phyloP scores from a whole-genome alignment of 2,888 invertebrate species.

The Erebia aethiops region DNA sequence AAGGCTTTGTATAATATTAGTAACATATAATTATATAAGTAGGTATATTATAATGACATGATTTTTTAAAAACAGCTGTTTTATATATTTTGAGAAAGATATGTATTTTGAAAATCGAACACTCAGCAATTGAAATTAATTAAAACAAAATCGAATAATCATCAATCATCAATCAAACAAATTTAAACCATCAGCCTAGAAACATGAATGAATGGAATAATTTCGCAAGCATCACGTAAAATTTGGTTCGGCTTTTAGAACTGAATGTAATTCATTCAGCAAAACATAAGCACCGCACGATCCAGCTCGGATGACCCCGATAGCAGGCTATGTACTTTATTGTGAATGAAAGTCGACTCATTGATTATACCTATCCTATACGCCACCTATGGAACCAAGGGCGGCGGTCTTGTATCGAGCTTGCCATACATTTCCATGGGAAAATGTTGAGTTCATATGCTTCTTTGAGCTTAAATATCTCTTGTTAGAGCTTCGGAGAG shows the following conservation, averaged over 20 bases:
- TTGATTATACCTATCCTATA: conserved; percentile 71
- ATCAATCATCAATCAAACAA: background rate
- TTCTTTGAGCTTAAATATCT: conserved; percentile 35
- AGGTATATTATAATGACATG: too few relatives aligned
- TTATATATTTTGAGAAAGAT: too few relatives aligned
- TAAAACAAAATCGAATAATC: background rate
- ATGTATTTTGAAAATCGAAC: background rate
- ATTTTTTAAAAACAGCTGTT: too few relatives aligned
- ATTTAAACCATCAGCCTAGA: background rate
- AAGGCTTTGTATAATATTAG: too few relatives aligned
- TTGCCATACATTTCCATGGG: conserved; percentile 46
- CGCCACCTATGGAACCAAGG: conserved; percentile 67
- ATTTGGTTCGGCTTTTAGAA: conserved; percentile 24
- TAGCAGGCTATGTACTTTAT: conserved; percentile 68
- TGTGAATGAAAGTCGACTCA: conserved; percentile 78
- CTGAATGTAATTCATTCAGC: conserved; percentile 54
- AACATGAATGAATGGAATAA: background rate
- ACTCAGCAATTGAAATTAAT: too few relatives aligned
- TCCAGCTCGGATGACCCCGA: conserved; percentile 74
- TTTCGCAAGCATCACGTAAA: conserved; percentile 20
- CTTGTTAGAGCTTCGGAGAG: conserved; percentile 45
- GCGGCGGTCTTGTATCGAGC: conserved; percentile 65
- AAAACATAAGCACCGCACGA: conserved; percentile 55
- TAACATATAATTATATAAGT: too few relatives aligned
- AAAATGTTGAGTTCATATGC: conserved; percentile 35